A percentile compares a stretch with the other conserved stretches of the same genome.
These are phyloP conservation scores for Ochlodes sylvanus DNA, from an alignment of 2,888 invertebrate genomes.

Conservation along the genomic window DNA sequence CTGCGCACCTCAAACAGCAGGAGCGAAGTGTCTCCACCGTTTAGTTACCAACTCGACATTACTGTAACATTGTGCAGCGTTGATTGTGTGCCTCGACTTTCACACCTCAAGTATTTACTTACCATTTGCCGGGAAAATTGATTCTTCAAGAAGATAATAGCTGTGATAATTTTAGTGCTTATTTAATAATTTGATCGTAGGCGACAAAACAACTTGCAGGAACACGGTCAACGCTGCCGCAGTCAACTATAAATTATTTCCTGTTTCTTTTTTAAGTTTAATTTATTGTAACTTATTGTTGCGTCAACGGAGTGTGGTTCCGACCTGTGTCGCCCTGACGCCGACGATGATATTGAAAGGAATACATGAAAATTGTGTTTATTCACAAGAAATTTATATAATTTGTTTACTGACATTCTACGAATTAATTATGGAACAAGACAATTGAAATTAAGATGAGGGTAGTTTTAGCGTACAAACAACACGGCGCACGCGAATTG, in stretches of 20 bases:
- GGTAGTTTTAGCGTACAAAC: background rate
- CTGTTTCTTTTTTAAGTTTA: slow-evolving; percentile 32
- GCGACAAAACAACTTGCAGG: background rate
- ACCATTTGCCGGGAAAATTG: background rate
- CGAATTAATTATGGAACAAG: slow-evolving; percentile 9
- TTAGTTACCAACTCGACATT: slow-evolving; percentile 31
- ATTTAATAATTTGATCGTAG: background rate
- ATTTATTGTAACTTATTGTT: slow-evolving; percentile 30
- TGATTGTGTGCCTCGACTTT: slow-evolving; percentile 4
- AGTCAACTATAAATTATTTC: slow-evolving; percentile 8
- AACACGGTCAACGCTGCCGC: slow-evolving; percentile 7
- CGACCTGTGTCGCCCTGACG: slow-evolving; percentile 6
- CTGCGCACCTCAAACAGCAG: background rate
- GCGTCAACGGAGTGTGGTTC: slow-evolving; percentile 31
- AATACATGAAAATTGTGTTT: background rate
- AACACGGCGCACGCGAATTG: background rate
- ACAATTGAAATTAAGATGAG: background rate
- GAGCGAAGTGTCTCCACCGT: background rate
- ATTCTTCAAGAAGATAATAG: background rate
- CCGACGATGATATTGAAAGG: background rate
- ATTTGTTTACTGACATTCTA: slow-evolving; percentile 12
- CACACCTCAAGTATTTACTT: background rate
- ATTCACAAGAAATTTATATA: background rate
- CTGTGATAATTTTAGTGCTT: slow-evolving; percentile 12
- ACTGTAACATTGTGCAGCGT: slow-evolving; percentile 5